Percentiles rank a stretch among this genome's conserved stretches.
phyloP scores from a whole-genome alignment of 2,113 vertebrate species.

The Acanthisitta chloris region DNA sequence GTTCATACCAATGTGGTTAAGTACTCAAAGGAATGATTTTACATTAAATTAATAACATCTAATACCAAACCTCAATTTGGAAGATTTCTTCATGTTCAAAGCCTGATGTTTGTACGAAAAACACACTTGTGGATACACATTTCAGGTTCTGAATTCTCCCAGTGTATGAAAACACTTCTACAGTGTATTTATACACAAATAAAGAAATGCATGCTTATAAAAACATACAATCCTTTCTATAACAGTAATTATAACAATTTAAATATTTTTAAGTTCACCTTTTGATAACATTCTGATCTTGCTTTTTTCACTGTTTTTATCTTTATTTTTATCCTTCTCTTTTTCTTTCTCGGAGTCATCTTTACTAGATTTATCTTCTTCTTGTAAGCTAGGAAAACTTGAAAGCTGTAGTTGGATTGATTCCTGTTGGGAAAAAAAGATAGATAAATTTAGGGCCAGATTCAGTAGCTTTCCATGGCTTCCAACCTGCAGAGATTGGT shows the following conservation, averaged over 20 bases:
- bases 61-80: not conserved
- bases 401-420: constrained; percentile 80
- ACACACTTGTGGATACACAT: not conserved
- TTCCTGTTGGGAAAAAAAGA: constrained; percentile 73
- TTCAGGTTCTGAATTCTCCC: not conserved
- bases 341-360: constrained; percentile 83
- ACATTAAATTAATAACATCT: not conserved
- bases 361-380: constrained; percentile 80
- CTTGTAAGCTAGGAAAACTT: constrained; percentile 80
- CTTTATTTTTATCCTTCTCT: constrained; percentile 82
- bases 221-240: not conserved
- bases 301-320: constrained; percentile 79
- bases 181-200: not conserved
- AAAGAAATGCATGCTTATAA: not conserved
- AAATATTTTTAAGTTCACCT: constrained; percentile 78
- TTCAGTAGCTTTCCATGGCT: constrained; percentile 2
- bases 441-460: constrained; percentile 66
- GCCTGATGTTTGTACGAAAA: not conserved
- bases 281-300: constrained; percentile 88
- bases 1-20: not conserved
- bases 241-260: not conserved
- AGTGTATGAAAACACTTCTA: not conserved
- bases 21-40: not conserved
- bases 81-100: not conserved
- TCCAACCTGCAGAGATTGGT: constrained; percentile 40